Percentiles rank a stretch among this genome's conserved stretches.
These are phyloP conservation scores for Masnerella sp. DNA, from an alignment of 2,888 invertebrate genomes.

Conservation along the genomic window DNA sequence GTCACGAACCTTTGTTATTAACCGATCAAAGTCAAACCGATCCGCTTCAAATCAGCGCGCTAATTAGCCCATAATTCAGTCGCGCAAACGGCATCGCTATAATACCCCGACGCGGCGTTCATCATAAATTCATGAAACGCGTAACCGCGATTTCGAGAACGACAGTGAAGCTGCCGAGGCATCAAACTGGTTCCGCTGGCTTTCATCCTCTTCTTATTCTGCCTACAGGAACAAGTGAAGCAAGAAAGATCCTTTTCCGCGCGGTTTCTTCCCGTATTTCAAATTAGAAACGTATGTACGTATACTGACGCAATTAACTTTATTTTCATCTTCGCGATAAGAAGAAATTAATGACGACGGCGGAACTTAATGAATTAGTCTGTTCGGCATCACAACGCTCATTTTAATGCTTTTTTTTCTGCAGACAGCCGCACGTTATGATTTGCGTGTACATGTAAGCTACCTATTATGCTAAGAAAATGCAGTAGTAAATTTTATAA, in stretches of 20 bases:
- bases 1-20: slow-evolving; percentile 6
- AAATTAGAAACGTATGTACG: slow-evolving; percentile 21
- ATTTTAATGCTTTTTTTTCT: no score
- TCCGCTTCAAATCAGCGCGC: slow-evolving; percentile 7
- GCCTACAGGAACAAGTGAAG: slow-evolving; percentile 44
- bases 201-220: slow-evolving; percentile 44
- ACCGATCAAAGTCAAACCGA: slow-evolving; percentile 15
- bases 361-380: slow-evolving; percentile 23
- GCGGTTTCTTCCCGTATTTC: slow-evolving; percentile 4
- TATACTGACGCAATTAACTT: slow-evolving; percentile 21
- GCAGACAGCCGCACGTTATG: no score
- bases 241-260: slow-evolving; percentile 45
- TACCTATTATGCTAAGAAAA: no score
- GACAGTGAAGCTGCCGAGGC: slow-evolving; percentile 56
- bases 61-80: slow-evolving; percentile 15
- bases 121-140: slow-evolving; percentile 35
- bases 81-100: slow-evolving; percentile 38
- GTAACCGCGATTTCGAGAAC: slow-evolving; percentile 52
- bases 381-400: neutral
- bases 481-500: no score
- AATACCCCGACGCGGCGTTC: slow-evolving; percentile 31
- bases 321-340: slow-evolving; percentile 16
- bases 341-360: slow-evolving; percentile 17
- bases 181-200: slow-evolving; percentile 53
- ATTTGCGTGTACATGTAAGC: no score